Evolutionary conservation across 2,797 vertebrate genomes (phyloP).

Genomic region (Hemibagrus guttatus): DNA sequence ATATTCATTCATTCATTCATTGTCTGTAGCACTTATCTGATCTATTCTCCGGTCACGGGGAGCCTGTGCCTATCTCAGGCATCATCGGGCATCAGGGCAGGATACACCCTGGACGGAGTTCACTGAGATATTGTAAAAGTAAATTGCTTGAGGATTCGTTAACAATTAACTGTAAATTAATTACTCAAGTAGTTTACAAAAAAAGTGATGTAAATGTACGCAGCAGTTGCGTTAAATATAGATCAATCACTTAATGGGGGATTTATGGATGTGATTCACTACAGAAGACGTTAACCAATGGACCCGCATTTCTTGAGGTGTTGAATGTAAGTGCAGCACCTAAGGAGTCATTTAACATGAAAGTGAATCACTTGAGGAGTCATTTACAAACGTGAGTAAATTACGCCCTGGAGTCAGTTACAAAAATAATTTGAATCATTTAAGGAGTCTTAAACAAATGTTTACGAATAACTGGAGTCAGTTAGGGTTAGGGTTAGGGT

Average conservation of each 20-base stretch:
- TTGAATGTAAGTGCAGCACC: not conserved
- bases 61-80: too few relatives aligned
- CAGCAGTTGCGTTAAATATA: too few relatives aligned
- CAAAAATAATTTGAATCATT: not conserved
- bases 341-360: not conserved
- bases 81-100: too few relatives aligned
- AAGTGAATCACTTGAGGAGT: not conserved
- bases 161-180: not conserved
- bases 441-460: not conserved
- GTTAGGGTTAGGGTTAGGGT: too few relatives aligned
- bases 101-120: too few relatives aligned
- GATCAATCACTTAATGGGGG: not conserved
- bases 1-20: too few relatives aligned
- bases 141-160: not conserved
- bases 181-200: not conserved
- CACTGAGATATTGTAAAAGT: not conserved
- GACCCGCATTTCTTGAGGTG: not conserved
- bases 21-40: too few relatives aligned
- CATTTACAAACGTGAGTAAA: not conserved
- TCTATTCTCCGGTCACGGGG: too few relatives aligned
- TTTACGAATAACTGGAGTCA: not conserved
- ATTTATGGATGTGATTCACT: not conserved
- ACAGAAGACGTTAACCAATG: not conserved
- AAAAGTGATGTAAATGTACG: too few relatives aligned
- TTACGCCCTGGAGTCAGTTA: not conserved